Base-by-base conservation (phyloP, 2,113 vertebrate species). In the Apaloderma vittatum region DNA sequence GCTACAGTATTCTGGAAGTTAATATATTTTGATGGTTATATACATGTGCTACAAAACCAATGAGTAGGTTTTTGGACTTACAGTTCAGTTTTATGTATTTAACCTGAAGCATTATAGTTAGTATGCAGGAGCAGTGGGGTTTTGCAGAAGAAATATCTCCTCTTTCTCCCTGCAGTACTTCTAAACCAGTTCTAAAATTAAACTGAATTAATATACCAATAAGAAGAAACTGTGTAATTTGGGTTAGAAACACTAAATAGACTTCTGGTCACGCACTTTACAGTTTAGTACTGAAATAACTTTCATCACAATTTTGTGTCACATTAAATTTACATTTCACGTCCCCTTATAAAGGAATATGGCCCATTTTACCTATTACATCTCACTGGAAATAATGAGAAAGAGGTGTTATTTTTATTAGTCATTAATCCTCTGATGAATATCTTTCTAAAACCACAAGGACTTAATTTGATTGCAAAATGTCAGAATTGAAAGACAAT, bases 121-220 rank as follows among this genome's bases (percentile, higher is more conserved):
- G 8, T 29, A 76, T 84, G 86, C 68, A 51, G 61, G 26, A 71
- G 22, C 24, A 58, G 12, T 43, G 11, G 27, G 62, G 6, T 18
- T 93, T 86, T 79, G 14, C 7, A 40, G 18, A 74, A 3, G 43
- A 62, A 27, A 13, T 0, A 2, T n/a, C 6, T 58, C 6, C 46
- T 83, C 18, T 72, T 59, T 92, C n/a, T 93, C 59, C 75, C 63
- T 79, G 62, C 17, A 77, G 75, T 93, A 86, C 86, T 94, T 88
- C 63, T 80, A 72, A 90, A 72, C 79, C 55, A 58, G 46, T 86
- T 90, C 59, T 70, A 85, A 93, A 94, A 92, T 80, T 76, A 92
- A 72, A 78, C 85, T 75, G 57, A 87, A 88, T 96, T 92, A 88
- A 90, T 93, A 40, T 54, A 54, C 59, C 75, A 79, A 61, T 79